Conservation (phyloP, 2,888 invertebrate genomes). For the Rhogogaster chlorosoma region DNA sequence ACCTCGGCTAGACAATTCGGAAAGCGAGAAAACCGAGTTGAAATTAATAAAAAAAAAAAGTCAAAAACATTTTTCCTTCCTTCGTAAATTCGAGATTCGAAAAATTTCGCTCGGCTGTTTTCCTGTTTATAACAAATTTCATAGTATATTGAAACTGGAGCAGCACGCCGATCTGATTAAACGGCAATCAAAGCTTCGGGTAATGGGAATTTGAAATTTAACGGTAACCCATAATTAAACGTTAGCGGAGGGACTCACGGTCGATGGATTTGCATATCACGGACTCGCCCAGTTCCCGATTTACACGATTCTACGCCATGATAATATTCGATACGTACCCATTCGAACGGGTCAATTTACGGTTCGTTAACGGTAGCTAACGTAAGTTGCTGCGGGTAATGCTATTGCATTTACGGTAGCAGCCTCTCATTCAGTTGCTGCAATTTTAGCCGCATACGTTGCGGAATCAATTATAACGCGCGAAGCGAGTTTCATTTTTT, state of each 20-base stretch:
- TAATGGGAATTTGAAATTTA: slow-evolving; percentile 33
- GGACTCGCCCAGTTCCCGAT: slow-evolving; percentile 7
- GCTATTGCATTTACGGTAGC: not conserved
- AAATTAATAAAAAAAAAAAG: not conserved
- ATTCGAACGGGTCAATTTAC: slow-evolving; percentile 19
- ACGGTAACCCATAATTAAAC: slow-evolving; percentile 39
- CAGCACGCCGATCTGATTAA: slow-evolving; percentile 6
- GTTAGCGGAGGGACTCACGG: not conserved
- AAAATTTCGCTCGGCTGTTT: not conserved
- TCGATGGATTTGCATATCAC: slow-evolving; percentile 23
- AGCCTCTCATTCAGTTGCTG: not conserved
- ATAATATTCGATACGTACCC: slow-evolving; percentile 14
- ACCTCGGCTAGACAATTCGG: not conserved
- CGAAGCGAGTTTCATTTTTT: not conserved
- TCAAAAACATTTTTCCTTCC: not conserved
- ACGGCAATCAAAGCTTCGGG: slow-evolving; percentile 14
- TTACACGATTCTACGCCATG: not conserved
- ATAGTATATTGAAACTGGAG: not conserved
- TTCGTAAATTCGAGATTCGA: too few relatives aligned
- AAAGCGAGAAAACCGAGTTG: not conserved
- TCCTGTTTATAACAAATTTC: not conserved
- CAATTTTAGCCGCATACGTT: not conserved
- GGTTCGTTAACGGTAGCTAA: slow-evolving; percentile 22
- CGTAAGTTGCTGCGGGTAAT: not conserved
- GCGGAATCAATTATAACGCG: not conserved